Base-by-base conservation (phyloP, 2,113 vertebrate genomes). In the Ardeotis arabs region DNA sequence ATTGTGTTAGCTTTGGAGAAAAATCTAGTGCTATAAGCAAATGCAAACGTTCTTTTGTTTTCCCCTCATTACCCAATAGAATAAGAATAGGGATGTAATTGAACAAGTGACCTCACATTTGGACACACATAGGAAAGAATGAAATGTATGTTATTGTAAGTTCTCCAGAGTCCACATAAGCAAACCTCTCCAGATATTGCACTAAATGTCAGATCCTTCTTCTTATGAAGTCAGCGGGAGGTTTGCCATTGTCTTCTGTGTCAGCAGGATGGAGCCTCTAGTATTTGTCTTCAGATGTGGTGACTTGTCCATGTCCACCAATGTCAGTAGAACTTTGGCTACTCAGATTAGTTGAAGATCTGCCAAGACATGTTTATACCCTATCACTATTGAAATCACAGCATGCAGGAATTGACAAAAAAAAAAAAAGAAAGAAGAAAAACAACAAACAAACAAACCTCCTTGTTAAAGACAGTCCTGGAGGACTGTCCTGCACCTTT, bases 1-100 rank as follows among this genome's bases (percentile, higher is more conserved):
- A 86, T 82, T 96, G 89, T 85, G 90, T 75, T 93, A 90, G 84
- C 60, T 79, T 82, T 87, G 45, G 49, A 73, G 73, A 4, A 92
- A 94, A 96, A 91, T 52, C 29, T 39, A 97, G 90, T 33, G n/a
- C 81, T 88, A 41, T 67, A 95, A 96, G 91, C 69, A 95, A 93
- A 96, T 79, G 92, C 81, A 89, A 88, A 87, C 14, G 23, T 25
- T 66, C 86, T 93, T 96, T 90, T 96, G 59, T 94, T 88, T 90
- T 93, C 39, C 72, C 37, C 33, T 92, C 67, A 74, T 87, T 80
- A 88, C 19, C 53, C 90, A 59, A 62, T 19, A 96, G 45, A 41
- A 93, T 86, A 92, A 92, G 89, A 96, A 96, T 77, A 72, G 11
- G 75, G 35, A 8, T 68, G 58, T 96, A 96, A 95, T 87, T 92